Evolutionary conservation across 2,888 invertebrate species (phyloP).

Genomic region (Microlaimidae sp.): DNA sequence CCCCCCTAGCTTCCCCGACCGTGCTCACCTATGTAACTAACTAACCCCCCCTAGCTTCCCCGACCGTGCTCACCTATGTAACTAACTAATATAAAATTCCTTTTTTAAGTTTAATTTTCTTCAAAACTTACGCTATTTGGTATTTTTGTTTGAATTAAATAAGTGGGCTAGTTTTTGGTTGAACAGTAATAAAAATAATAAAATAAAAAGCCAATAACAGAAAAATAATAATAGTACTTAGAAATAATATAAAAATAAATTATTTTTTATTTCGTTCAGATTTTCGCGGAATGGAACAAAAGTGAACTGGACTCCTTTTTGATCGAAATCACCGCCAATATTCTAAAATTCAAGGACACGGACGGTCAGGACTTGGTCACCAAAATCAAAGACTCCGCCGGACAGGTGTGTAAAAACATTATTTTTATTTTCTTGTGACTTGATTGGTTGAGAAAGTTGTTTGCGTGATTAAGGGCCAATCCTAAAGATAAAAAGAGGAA

Average conservation of each 20-base stretch:
- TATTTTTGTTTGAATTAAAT: background rate
- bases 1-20: too few species aligned
- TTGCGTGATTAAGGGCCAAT: background rate
- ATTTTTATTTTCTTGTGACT: too few species aligned
- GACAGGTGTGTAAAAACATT: slow-evolving; percentile 41
- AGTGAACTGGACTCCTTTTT: slow-evolving; percentile 85
- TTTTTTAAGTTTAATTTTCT: too few species aligned
- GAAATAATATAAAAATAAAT: too few species aligned
- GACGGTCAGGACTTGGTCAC: slow-evolving; percentile 66
- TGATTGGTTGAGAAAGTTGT: too few species aligned
- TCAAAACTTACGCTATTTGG: too few species aligned
- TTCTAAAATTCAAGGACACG: slow-evolving; percentile 66
- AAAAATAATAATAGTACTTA: too few species aligned
- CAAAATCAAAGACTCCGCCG: slow-evolving; percentile 84
- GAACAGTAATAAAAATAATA: background rate
- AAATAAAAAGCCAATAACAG: too few species aligned
- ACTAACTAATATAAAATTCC: too few species aligned
- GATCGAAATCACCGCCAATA: slow-evolving; percentile 90
- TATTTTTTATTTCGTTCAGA: slow-evolving; percentile 43
- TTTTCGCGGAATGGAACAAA: slow-evolving; percentile 85
- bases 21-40: too few species aligned
- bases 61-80: too few species aligned
- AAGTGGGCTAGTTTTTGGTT: slow-evolving; percentile 8
- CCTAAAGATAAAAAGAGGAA: background rate
- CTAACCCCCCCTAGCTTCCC: too few species aligned